Base-by-base conservation (phyloP, 2,113 vertebrate genomes). In the Sceloporus undulatus region DNA sequence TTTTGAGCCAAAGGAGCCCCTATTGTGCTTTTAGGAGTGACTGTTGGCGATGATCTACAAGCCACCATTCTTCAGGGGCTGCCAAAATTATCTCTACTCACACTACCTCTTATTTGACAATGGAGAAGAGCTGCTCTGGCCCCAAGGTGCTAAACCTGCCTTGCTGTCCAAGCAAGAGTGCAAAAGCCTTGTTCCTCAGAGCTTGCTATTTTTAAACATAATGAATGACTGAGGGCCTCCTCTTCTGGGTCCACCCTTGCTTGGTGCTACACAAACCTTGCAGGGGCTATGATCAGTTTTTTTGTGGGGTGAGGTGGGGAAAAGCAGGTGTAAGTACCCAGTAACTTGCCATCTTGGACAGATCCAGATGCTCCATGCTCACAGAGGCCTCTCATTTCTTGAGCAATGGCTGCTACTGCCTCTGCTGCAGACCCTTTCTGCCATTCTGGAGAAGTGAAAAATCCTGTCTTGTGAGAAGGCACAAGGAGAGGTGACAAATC, bases 1-100 rank as follows among this genome's bases (percentile, higher is more conserved):
- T 8, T 68, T 62, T 13, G 59, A 16, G 42, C 42, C 65, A 66
- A 13, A 48, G 42, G 42, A 73, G 70, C 9, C 70, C 70, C 29
- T 29, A 9, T 1, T 1, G 29, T 5, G 6, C 8, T 71, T 29
- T 2, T 1, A 38, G 71, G n/a, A 5, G 71, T n/a, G 3, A 1
- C 11, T 16, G 2, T 14, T 14, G 70, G 29, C 66, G 25, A 27
- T 34, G 71, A 5, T 34, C 16, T 75, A 4, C 16, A 4, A 62
- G 59, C 59, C 10, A 14, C 59, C 59, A 62, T 27, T 4, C 23
- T 11, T 8, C 68, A 71, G 2, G 42, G 76, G n/a, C 73, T 40
- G 14, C 34, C 2, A 48, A 48, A 48, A 48, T 48, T 48, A 48
- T 11, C 70, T 40, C 1, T 14, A 7, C 71, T n/a, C 18, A 5